phyloP scores from a whole-genome alignment of 2,113 vertebrate genomes.

The Rhea americana region DNA sequence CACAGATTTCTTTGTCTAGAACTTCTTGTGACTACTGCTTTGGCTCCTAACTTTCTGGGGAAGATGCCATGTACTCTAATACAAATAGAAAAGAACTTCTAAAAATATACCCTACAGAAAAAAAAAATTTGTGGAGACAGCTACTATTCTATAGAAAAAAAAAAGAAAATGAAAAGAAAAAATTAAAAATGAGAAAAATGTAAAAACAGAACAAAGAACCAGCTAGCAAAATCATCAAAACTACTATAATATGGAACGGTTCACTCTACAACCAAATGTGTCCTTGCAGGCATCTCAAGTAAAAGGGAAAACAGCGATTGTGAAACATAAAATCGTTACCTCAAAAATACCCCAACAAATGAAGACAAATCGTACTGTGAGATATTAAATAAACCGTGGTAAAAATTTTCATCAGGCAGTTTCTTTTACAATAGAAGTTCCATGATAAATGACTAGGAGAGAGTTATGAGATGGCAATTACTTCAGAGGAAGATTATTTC shows the following conservation, averaged over 20 bases:
- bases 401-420: not conserved
- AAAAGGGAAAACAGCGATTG: not conserved
- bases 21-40: not conserved
- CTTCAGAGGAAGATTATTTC: not conserved
- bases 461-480: fast-evolving
- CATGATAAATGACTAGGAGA: not conserved
- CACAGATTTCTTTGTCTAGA: not conserved
- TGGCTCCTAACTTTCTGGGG: not conserved
- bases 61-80: not conserved
- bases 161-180: not conserved
- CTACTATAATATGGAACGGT: not conserved
- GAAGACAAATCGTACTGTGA: not conserved
- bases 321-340: fast-evolving
- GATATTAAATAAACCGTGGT: not conserved
- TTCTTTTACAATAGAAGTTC: not conserved
- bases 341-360: not conserved
- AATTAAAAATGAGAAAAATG: not conserved
- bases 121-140: not conserved
- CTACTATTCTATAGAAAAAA: not conserved
- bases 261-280: not conserved
- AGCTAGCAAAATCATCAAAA: not conserved
- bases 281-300: not conserved
- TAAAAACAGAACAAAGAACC: not conserved
- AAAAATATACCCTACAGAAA: not conserved
- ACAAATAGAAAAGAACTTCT: not conserved